Base-by-base conservation (phyloP, 2,888 invertebrate species). In the Calliopum simillimum region DNA sequence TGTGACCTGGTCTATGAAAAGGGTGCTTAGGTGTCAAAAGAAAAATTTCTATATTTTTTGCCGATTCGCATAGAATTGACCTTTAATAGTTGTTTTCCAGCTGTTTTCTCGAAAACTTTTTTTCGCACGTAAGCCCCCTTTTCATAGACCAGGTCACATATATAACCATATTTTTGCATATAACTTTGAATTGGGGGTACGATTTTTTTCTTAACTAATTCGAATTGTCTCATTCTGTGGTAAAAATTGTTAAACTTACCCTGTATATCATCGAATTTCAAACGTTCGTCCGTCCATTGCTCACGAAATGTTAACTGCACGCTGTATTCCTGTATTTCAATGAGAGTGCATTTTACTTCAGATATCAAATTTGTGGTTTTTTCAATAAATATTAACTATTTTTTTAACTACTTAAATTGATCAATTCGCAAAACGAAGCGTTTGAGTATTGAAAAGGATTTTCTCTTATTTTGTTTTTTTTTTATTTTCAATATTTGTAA, bases 231-330 rank as follows among this genome's bases (percentile, higher is more conserved):
- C n/a, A n/a, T n/a, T n/a, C n/a, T n/a, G n/a, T n/a, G n/a, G n/a
- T n/a, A n/a, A n/a, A 67, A 58, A 58, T 67, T 47, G 33, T 65
- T 66, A 53, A 55, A 85, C 89, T 88, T 83, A 93, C 93, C 93
- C 87, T 92, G 92, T 80, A 93, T 92, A 87, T 96, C 95, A 86
- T 95, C 93, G 87, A 95, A 96, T 86, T 92, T 92, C 76, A 96
- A 90, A 80, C 98, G 89, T 86, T 97, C 96, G 87, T 98, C 98
- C 84, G 94, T 88, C 98, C 98, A 98, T 88, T 98, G 96, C 87
- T 98, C 97, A 86, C 98, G 92, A 89, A 98, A 97, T 79, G 98
- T 98, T 84, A 98, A 89, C 88, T 98, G 98, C 81, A 97, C 97
- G 85, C 96, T 97, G 90, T 98, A 98, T 91, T 98, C 98, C 96